Evolutionary conservation across 1,140 invertebrate species (phyloP), one percentile per base, ranked within the genome.

Genomic region (Lordiphosa mommai): DNA sequence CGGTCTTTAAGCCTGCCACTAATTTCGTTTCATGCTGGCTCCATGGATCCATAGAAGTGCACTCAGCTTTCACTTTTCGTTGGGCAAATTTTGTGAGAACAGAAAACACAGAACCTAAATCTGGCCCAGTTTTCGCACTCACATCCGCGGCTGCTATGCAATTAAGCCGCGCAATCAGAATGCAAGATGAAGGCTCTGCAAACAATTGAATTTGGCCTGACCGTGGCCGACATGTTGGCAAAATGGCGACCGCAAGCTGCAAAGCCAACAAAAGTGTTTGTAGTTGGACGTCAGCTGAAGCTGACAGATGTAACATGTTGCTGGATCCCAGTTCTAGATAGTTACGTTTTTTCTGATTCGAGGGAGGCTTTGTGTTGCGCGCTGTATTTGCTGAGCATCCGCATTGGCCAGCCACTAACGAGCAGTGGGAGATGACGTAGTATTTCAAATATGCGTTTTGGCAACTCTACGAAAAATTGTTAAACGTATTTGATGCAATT

Each of bases 101-200:
- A 27, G 40, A 47, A 37, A 51, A 44, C 23, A 13, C 20, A 20
- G 33, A 44, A 59, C 38, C 41, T 43, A 73, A 79, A 70, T 74
- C 71, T 80, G 71, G 49, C 52, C 46, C 63, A 79, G 37, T 57
- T 56, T 27, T 23, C 43, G 50, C n/a, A 37, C 12, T 38, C 10
- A 23, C 38, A 27, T 27, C 20, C 38, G 23, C 17, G 50, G 37
- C 64, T 43, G 55, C 57, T 61, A 38, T 76, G 76, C 76, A 82
- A 82, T 82, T 82, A 84, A 84, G 77, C 77, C 77, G 37, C 77
- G 77, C 76, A 82, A 82, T 82, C 76, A 82, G 77, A 82, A 82
- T 82, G 77, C 76, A 82, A 82, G 77, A 82, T 82, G 77, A 76
- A 84, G 76, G 77, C 76, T 70, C 23, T 36, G 56, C 71, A 71